Evolutionary conservation across 2,113 vertebrate genomes (phyloP), one percentile per base, ranked within the genome.

Genomic region (Colinus virginianus): DNA sequence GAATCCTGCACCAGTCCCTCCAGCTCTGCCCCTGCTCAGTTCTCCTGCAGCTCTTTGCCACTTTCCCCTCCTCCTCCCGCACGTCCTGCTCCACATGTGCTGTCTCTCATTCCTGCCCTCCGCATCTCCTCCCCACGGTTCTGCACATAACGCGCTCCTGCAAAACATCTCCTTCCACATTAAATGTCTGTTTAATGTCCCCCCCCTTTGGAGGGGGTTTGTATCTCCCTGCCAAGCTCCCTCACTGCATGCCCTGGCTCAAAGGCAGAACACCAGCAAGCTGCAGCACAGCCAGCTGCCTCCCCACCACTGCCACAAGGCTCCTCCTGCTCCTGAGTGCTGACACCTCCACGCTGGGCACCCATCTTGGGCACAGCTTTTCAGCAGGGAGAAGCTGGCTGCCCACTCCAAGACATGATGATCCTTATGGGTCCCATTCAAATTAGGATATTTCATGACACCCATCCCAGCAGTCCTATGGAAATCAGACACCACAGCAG

Each of bases 101-200:
- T 70, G 62, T 85, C 85, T 78, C 78, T 69, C 68, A 36, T 88
- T 68, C 74, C 76, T 4, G 0, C 36, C 0, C 0, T 51, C 85
- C 8, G 15, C 77, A 38, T 61, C 88, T 93, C 84, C 94, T 90
- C 78, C 91, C 92, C 45, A 26, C 59, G 69, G 58, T 48, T 94
- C 82, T 16, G 45, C 91, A 59, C 64, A 43, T 12, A 70, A 63
- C 1, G 17, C 71, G 32, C 64, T 91, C 84, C 70, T 13, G 23
- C 40, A 74, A 62, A 83, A 63, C 19, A 25, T 23, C 42, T 82
- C 76, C 74, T 59, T 82, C 49, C 9, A n/a, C 68, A 18, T 91
- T 45, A 62, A 11, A 49, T 48, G 43, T 48, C 53, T 62, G 1
- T 36, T 81, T 82, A 36, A 23, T 59, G 32, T 49, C 55, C 68